Percentiles rank a stretch among this genome's conserved stretches.
These are phyloP conservation scores for Hyles lineata DNA, from an alignment of 2,888 invertebrate genomes.

Conservation along the genomic window DNA sequence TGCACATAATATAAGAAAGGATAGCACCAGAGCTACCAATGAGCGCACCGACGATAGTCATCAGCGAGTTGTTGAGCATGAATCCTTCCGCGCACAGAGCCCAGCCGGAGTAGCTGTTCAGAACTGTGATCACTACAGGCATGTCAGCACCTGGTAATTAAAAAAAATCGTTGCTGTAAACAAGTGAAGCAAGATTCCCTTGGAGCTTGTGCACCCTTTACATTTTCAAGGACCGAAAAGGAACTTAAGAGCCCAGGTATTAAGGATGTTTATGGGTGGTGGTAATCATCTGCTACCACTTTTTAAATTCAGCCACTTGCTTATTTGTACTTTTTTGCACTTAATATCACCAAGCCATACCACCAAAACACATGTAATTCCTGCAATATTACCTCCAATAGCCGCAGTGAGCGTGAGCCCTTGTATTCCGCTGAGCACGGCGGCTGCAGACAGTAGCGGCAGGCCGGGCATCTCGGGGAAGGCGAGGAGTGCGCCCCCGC, in stretches of 20 bases:
- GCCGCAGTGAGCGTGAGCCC: conserved; percentile 95
- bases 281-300: no score
- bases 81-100: conserved; percentile 97
- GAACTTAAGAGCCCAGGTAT: no score
- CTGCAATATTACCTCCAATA: conserved; percentile 88
- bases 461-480: conserved; percentile 88
- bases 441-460: conserved; percentile 90
- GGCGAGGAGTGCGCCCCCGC: conserved; percentile 88
- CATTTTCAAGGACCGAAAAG: no score
- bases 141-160: conserved; percentile 91
- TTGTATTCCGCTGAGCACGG: conserved; percentile 91
- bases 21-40: conserved; percentile 97
- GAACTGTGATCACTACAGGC: conserved; percentile 96
- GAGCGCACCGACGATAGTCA: conserved; percentile 96
- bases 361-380: no score
- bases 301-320: no score
- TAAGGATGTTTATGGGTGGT: no score
- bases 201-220: no score
- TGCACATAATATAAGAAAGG: conserved; percentile 97
- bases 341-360: no score
- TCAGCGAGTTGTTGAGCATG: conserved; percentile 96
- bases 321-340: no score
- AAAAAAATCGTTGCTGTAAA: neutral
- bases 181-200: no score
- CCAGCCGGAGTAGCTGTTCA: conserved; percentile 97